These are phyloP conservation scores for Diaprepes abbreviatus DNA, from an alignment of 2,888 invertebrate species.

Conservation along the genomic window DNA sequence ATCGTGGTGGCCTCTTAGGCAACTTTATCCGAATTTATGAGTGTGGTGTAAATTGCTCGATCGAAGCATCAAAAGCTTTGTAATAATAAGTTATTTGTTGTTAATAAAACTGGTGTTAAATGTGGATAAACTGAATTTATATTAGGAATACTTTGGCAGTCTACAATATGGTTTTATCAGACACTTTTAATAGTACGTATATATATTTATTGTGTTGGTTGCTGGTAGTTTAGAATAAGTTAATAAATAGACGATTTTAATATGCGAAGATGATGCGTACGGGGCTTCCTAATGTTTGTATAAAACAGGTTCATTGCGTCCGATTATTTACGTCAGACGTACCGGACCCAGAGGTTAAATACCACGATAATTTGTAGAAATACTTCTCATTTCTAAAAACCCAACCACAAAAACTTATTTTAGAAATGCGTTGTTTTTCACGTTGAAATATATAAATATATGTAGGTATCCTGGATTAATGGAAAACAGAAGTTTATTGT, in stretches of 20 bases:
- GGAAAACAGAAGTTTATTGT: no score
- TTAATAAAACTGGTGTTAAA: background rate
- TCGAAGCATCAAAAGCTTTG: background rate
- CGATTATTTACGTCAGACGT: background rate
- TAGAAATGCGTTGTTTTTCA: no score
- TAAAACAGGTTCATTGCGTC: background rate
- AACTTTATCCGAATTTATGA: background rate
- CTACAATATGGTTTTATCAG: background rate
- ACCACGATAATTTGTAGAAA: background rate
- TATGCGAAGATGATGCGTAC: background rate
- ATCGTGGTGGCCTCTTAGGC: constrained; percentile 22
- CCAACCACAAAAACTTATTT: no score
- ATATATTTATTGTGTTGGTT: background rate
- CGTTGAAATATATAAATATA: no score
- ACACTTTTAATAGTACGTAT: constrained; percentile 34
- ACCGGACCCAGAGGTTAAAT: no score
- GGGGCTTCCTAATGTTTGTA: no score
- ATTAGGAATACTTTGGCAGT: constrained; percentile 3
- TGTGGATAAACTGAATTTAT: constrained; percentile 13
- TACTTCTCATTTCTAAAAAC: no score
- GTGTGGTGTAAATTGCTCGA: background rate
- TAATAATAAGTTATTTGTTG: background rate
- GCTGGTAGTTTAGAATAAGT: background rate
- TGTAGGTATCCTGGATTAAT: no score
- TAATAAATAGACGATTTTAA: background rate